Percentiles rank a stretch among this genome's conserved stretches.
These are phyloP conservation scores for Brachycybe producta DNA, from an alignment of 2,888 invertebrate genomes.

Conservation along the genomic window DNA sequence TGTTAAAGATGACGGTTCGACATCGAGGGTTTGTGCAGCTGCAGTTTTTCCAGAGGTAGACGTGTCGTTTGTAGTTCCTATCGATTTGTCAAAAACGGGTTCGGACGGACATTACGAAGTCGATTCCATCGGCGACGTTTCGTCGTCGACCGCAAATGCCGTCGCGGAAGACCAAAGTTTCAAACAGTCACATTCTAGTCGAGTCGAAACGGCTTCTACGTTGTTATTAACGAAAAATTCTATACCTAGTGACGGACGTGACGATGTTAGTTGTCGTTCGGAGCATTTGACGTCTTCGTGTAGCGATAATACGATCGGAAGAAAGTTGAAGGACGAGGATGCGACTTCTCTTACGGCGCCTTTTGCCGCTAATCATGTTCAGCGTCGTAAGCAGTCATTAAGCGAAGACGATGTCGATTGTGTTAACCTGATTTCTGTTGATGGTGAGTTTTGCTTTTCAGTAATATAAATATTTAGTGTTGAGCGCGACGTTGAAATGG, in stretches of 20 bases:
- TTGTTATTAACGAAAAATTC: conserved; percentile 38
- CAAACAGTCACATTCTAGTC: too few relatives aligned
- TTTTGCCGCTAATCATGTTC: too few relatives aligned
- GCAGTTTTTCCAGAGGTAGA: conserved; percentile 70
- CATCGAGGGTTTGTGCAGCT: conserved; percentile 37
- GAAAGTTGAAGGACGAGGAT: neutral
- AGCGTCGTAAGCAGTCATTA: too few relatives aligned
- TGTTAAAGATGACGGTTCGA: conserved; percentile 35
- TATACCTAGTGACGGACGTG: conserved; percentile 16
- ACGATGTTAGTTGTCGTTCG: conserved; percentile 9
- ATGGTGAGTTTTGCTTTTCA: too few relatives aligned
- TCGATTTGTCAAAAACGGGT: conserved; percentile 47
- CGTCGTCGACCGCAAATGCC: conserved; percentile 54
- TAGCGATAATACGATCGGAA: conserved; percentile 3
- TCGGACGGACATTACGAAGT: conserved; percentile 57
- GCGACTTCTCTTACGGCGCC: too few relatives aligned
- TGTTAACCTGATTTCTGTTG: too few relatives aligned
- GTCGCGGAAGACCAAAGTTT: conserved; percentile 38
- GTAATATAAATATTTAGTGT: too few relatives aligned
- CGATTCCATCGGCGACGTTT: conserved; percentile 65
- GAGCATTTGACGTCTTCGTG: conserved; percentile 7
- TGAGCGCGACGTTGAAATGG: too few relatives aligned
- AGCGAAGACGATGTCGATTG: too few relatives aligned
- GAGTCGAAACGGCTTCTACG: conserved; percentile 20
- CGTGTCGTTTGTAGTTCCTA: conserved; percentile 73